Evolutionary conservation across 2,113 vertebrate genomes (phyloP), one percentile per base, ranked within the genome.

Genomic region (Esox niger): DNA sequence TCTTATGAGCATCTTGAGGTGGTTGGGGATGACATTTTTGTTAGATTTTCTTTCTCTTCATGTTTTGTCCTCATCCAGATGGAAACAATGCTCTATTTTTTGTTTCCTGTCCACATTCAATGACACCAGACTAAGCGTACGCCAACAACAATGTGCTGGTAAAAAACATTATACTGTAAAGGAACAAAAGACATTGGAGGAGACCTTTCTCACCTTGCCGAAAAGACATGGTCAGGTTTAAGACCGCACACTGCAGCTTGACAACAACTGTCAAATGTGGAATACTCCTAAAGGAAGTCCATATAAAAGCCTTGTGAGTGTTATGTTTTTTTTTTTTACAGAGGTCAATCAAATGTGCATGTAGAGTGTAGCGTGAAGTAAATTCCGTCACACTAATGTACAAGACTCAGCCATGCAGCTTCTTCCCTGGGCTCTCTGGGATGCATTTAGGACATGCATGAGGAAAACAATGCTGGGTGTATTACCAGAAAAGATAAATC

Each of bases 401-500:
- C 85, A 68, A 78, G 69, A 76, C 69, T 71, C 85, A 84, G 70
- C 82, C 81, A 80, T 82, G 83, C 86, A 72, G 68, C 73, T 62
- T 73, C 78, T 68, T 87, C 87, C 84, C 77, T 80, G 79, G 82
- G 81, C 84, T 84, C 80, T 84, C 81, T 82, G 78, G 78, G 80
- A 88, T 82, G 71, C 82, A 80, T 81, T 85, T 79, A 85, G 80
- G 85, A 88, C 81, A 84, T 82, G 81, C 73, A 81, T 78, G 80
- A 80, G 79, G 75, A 85, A 87, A 90, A 88, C 81, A 88, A 88
- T 84, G 80, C 81, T 64, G 80, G 77, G 60, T 83, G 79, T 87
- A 86, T 81, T 87, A 88, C 77, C 74, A 84, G 82, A 79, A 88
- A 89, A 89, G 89, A 92, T 90, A 88, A 88, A 92, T 92, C 84